Evolutionary conservation across 2,888 invertebrate genomes (phyloP).

Genomic region (Apamea sordens): DNA sequence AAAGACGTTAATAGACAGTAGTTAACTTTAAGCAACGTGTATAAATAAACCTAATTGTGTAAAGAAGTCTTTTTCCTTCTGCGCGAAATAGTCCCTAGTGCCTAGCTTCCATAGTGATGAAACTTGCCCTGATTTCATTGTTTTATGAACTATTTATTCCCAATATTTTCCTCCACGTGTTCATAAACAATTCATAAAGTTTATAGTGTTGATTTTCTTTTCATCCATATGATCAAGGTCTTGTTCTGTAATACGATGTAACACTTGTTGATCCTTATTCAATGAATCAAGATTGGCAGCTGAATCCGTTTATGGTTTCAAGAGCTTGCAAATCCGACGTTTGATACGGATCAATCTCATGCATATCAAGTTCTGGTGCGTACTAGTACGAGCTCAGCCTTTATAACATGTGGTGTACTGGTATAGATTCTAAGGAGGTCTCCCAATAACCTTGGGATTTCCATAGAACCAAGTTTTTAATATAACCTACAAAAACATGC

Average conservation of each 20-base stretch:
- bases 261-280: slow-evolving; percentile 19
- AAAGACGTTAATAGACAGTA: neutral
- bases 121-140: slow-evolving; percentile 18
- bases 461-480: neutral
- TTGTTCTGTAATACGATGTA: slow-evolving; percentile 22
- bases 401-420: slow-evolving; percentile 9
- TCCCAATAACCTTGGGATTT: slow-evolving; percentile 4
- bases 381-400: neutral
- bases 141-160: slow-evolving; percentile 12
- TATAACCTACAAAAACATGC: neutral
- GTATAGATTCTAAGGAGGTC: slow-evolving; percentile 5
- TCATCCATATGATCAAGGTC: slow-evolving; percentile 33
- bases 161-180: slow-evolving; percentile 29
- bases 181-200: slow-evolving; percentile 7
- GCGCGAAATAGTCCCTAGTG: neutral
- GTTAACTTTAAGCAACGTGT: neutral
- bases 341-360: slow-evolving; percentile 51
- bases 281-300: slow-evolving; percentile 39
- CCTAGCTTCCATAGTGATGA: neutral
- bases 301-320: slow-evolving; percentile 29
- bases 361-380: slow-evolving; percentile 46
- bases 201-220: slow-evolving; percentile 32
- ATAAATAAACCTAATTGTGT: neutral
- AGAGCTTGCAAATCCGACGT: slow-evolving; percentile 42
- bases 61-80: neutral